Evolutionary conservation across 2,113 vertebrate species (phyloP), one percentile per base, ranked within the genome.

Genomic region (Peromyscus leucopus): DNA sequence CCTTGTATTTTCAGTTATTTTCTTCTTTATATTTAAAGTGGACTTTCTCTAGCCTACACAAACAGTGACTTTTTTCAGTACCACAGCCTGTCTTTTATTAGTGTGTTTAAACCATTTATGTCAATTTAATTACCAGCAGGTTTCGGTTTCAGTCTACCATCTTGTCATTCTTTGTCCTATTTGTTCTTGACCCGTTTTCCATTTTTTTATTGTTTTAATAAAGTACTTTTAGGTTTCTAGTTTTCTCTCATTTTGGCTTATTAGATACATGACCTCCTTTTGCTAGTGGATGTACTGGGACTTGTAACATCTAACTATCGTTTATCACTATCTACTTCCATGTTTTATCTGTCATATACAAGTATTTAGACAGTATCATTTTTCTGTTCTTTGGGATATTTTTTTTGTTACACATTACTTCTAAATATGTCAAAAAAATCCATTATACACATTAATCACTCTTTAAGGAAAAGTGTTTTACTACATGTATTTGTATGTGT

Each of bases 401-500:
- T 96, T 76, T 96, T 51, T 59, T 90, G 5, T 85, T 17, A 48
- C 16, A 69, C 69, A 69, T 76, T 84, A 67, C 17, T 76, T 90
- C 24, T 69, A 67, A 79, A 69, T 46, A 39, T 63, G 33, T 71
- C 46, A 89, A 74, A 75, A 55, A 55, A 55, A 55, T 13, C 22
- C 7, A 31, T 6, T 51, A 61, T 92, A 26, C 4, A 90, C 26
- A 67, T 85, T 6, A 39, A 16, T 67, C 33, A 46, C n/a, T 13
- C 24, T 76, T 85, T 85, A 83, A 92, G 11, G 11, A 8, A 61
- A 93, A 71, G 31, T 63, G 46, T 67, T 11, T 67, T 67, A 28
- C 22, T 67, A 28, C 8, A 67, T 11, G 26, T 67, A 67, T 67
- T 67, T 67, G 24, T 67, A 11, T 67, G 28, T 51, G 51, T 51